phyloP scores from a whole-genome alignment of 2,113 vertebrate genomes.

The Ciconia maguari region DNA sequence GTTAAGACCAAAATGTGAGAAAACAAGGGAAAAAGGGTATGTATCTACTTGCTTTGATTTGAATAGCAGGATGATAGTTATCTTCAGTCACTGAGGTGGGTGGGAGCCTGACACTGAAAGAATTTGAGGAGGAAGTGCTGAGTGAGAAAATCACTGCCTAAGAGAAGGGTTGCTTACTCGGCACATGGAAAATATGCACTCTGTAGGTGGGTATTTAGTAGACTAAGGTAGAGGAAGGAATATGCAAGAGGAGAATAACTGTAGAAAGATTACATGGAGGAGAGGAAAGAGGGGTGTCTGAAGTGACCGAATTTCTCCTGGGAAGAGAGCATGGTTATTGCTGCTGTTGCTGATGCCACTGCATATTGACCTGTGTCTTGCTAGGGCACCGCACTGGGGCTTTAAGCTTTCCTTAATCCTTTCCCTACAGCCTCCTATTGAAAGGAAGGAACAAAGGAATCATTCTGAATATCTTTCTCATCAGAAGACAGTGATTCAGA shows the following conservation, averaged over 20 bases:
- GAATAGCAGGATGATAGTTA: slow-evolving; percentile 53
- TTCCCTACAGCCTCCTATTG: not conserved
- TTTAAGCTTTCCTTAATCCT: not conserved
- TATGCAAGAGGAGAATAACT: not conserved
- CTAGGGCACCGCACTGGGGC: not conserved
- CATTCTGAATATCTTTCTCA: slow-evolving; percentile 31
- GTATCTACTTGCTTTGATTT: slow-evolving; percentile 52
- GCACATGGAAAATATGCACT: slow-evolving; percentile 47
- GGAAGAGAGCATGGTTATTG: not conserved
- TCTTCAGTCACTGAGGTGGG: slow-evolving; percentile 52
- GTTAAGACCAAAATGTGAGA: slow-evolving; percentile 21
- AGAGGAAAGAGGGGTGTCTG: not conserved
- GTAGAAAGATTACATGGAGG: not conserved
- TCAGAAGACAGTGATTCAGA: slow-evolving; percentile 36
- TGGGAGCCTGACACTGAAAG: slow-evolving; percentile 48
- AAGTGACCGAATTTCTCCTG: not conserved
- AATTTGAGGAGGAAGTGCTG: slow-evolving; percentile 65
- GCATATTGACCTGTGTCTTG: not conserved
- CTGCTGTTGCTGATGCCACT: not conserved
- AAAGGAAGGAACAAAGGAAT: slow-evolving; percentile 28
- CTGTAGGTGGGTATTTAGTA: slow-evolving; percentile 46
- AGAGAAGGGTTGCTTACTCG: slow-evolving; percentile 34
- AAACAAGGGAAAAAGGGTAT: slow-evolving; percentile 15
- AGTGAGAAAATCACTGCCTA: slow-evolving; percentile 54
- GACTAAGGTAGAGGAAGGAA: not conserved